Evolutionary conservation across 2,888 invertebrate species (phyloP).

Genomic region (Chymomyza fuscimana): DNA sequence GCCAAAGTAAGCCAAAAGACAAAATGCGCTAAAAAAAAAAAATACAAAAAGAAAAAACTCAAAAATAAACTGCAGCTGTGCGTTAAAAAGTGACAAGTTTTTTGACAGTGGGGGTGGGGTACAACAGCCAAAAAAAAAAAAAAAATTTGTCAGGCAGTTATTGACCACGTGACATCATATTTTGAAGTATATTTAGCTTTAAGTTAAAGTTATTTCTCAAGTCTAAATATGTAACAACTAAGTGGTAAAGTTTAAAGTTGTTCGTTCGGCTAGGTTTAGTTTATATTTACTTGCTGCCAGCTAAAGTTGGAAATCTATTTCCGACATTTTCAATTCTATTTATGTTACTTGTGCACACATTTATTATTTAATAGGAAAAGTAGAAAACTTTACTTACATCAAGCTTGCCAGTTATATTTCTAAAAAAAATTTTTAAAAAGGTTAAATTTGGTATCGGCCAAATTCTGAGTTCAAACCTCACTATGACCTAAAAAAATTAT

Average conservation of each 20-base stretch:
- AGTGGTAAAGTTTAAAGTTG: background rate
- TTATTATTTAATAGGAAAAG: too few relatives aligned
- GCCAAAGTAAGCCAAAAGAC: conserved; percentile 55
- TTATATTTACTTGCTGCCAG: too few relatives aligned
- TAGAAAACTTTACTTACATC: too few relatives aligned
- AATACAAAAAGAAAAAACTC: conserved; percentile 54
- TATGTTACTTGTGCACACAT: too few relatives aligned
- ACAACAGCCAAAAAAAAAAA: background rate
- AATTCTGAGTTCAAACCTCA: too few relatives aligned
- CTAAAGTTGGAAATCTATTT: too few relatives aligned
- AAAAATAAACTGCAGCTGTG: conserved; percentile 73
- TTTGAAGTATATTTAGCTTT: conserved; percentile 36
- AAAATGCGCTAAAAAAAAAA: conserved; percentile 43
- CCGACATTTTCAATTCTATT: too few relatives aligned
- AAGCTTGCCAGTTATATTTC: too few relatives aligned
- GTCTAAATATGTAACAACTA: background rate
- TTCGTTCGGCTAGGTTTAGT: background rate
- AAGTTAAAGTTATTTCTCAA: background rate
- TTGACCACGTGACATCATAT: conserved; percentile 68
- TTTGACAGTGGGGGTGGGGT: conserved; percentile 11
- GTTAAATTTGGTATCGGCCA: too few relatives aligned
- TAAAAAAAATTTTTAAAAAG: too few relatives aligned
- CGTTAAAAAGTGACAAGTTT: conserved; percentile 74
- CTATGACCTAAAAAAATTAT: too few relatives aligned
- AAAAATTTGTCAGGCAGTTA: background rate